Base-by-base conservation (phyloP, 1,140 invertebrate genomes). In the Drosophila asahinai region DNA sequence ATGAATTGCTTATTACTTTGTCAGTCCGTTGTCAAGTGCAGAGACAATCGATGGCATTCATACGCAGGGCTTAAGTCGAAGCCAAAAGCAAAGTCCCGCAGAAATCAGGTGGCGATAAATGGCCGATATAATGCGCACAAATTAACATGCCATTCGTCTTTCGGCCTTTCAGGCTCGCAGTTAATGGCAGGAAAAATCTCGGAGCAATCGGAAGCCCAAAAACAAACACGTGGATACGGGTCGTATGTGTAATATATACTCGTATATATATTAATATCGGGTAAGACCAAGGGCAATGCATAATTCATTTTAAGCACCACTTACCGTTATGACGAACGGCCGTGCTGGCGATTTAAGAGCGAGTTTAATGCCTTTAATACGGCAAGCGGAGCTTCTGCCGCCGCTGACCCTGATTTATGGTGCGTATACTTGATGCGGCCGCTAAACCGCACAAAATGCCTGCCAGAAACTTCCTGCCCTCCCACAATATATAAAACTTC, bases 301-400 rank as follows among this genome's bases (percentile, higher is more conserved):
- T 87, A 89, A 87, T 90, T 87, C 84, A 90, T 81, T 90, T 87
- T 89, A 87, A 87, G 84, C 84, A 87, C 84, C 81, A 87, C 84
- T 89, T 87, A 89, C 82, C 67, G 81, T 83, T 89, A 87, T 84
- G 77, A 89, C 66, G 57, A 81, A 89, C 77, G 66, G 68, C 59
- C 81, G 45, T 79, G 64, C 63, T 70, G 70, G 77, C 81, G 83
- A 84, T 87, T 89, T 90, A 78, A 83, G 84, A 71, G 73, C 47
- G 77, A 81, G 68, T 81, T 89, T 87, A 89, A 89, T 87, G 86
- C 81, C 75, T 90, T 89, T 83, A 87, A 87, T 87, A 89, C 83
- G 77, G 63, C 74, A 27, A 68, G 25, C 49, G 43, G 54, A 72
- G 60, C 75, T 81, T 73, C 70, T 73, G 67, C 67, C 62, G 81